phyloP scores from a whole-genome alignment of 2,797 vertebrate species.

The Brachyalestes nurse region DNA sequence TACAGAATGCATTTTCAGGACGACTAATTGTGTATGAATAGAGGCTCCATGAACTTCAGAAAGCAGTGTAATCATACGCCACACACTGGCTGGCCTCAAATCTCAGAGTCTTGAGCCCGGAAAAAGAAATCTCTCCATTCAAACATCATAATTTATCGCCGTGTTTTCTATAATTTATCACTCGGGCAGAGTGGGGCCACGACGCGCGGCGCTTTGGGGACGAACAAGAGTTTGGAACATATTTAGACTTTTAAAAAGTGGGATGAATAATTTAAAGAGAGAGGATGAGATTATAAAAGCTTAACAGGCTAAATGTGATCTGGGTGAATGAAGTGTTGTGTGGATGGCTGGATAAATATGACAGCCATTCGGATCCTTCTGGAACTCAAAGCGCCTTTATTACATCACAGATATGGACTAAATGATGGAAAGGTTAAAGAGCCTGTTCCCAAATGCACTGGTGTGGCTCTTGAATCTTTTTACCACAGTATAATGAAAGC shows the following conservation, averaged over 20 bases:
- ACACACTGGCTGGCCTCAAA: neutral
- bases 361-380: neutral
- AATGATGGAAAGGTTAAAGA: neutral
- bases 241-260: constrained; percentile 19
- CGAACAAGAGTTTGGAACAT: constrained; percentile 16
- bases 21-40: neutral
- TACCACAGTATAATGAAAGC: neutral
- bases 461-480: neutral
- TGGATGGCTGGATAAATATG: too few relatives aligned
- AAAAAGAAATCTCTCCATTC: neutral
- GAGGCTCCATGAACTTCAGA: neutral
- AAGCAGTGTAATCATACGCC: constrained; percentile 7
- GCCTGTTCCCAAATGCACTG: neutral
- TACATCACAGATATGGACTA: neutral
- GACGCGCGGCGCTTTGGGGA: constrained; percentile 20
- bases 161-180: constrained; percentile 46
- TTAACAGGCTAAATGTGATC: neutral
- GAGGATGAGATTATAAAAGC: constrained; percentile 5
- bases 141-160: constrained; percentile 27
- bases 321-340: neutral
- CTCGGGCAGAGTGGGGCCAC: constrained; percentile 12
- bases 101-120: neutral
- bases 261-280: constrained; percentile 38
- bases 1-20: neutral
- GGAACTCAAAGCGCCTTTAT: neutral